Evolutionary conservation across 2,888 invertebrate species (phyloP).

Genomic region (Dioctria linearis): DNA sequence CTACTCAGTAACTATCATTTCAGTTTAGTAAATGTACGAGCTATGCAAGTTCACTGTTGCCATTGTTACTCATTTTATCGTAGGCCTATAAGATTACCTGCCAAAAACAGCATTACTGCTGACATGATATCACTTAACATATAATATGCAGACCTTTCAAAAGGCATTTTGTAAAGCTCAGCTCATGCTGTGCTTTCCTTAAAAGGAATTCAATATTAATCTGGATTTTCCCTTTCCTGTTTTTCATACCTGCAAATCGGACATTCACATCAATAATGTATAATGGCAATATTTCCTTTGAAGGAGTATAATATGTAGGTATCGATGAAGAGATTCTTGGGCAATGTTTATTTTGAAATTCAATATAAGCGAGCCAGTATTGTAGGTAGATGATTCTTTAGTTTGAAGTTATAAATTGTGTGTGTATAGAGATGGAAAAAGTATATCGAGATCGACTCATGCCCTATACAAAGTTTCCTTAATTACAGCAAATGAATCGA

Average conservation of each 20-base stretch:
- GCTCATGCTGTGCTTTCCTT: background rate
- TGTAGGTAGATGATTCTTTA: no score
- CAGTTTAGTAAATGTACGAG: no score
- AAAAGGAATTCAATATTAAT: background rate
- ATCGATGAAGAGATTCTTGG: no score
- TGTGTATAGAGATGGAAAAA: no score
- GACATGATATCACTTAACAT: background rate
- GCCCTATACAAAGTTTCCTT: background rate
- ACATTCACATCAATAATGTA: background rate
- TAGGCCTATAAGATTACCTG: background rate
- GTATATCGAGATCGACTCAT: background rate
- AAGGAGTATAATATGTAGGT: background rate
- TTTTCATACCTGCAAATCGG: background rate
- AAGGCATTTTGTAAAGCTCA: background rate
- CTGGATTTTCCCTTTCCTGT: background rate
- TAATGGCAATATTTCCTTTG: background rate
- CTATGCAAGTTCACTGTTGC: no score
- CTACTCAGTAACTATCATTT: no score
- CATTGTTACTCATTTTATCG: background rate
- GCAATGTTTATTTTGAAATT: no score
- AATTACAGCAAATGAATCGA: background rate
- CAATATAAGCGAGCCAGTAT: no score
- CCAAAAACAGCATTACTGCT: background rate
- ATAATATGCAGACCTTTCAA: background rate
- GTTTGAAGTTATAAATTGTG: no score